phyloP scores from a whole-genome alignment of 2,113 vertebrate genomes.

The Damaliscus lunatus region DNA sequence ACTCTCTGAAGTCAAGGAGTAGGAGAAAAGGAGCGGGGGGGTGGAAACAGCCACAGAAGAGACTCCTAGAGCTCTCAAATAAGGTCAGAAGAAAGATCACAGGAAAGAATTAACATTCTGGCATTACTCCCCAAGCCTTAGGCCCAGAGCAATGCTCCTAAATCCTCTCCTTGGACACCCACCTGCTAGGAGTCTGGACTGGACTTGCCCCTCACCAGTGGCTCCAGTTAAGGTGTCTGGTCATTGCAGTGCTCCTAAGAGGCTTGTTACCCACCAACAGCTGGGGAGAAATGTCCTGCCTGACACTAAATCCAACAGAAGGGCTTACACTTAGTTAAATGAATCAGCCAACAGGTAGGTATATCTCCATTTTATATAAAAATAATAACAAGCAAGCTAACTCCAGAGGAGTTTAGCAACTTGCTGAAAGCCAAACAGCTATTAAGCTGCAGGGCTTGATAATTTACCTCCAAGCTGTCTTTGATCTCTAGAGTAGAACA shows the following conservation, averaged over 20 bases:
- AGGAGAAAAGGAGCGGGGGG: not conserved
- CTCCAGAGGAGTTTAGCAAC: not conserved
- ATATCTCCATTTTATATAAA: not conserved
- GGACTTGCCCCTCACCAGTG: not conserved
- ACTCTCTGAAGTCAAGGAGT: not conserved
- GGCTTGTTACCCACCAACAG: not conserved
- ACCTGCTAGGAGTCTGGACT: not conserved
- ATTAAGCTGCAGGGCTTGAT: not conserved
- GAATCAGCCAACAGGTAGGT: not conserved
- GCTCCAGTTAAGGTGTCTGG: not conserved
- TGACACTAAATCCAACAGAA: not conserved
- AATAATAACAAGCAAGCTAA: not conserved
- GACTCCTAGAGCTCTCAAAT: not conserved
- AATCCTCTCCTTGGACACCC: not conserved
- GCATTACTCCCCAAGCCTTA: not conserved
- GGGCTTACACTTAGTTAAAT: not conserved
- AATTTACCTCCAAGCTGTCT: not conserved
- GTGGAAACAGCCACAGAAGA: not conserved
- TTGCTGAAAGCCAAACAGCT: not conserved
- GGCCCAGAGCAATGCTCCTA: not conserved
- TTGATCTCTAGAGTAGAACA: not conserved
- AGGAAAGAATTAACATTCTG: not conserved
- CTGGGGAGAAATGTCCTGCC: not conserved
- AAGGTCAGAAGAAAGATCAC: not conserved
- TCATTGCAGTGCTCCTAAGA: not conserved